phyloP scores from a whole-genome alignment of 35 echinoderm and acorn worm species.

The Chiridota heheva region DNA sequence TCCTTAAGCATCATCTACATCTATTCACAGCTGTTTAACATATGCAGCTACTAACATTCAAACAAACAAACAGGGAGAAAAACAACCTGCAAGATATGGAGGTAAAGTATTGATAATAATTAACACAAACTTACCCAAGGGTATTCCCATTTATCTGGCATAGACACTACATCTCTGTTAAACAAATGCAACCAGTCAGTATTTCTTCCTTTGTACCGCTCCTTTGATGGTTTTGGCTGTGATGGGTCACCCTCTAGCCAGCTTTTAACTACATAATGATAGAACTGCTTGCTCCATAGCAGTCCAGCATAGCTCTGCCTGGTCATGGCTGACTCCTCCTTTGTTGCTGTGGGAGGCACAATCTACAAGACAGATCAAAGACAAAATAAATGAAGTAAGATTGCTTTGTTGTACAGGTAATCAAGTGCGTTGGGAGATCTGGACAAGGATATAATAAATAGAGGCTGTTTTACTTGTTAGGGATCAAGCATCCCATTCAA shows the following conservation, averaged over 20 bases:
- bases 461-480: not conserved
- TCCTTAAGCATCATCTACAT: not conserved
- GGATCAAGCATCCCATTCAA: too few relatives aligned
- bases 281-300: conserved; percentile 99
- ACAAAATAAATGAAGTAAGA: not conserved
- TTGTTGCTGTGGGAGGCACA: conserved; percentile 40
- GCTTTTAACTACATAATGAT: conserved; percentile 95
- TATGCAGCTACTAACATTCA: too few relatives aligned
- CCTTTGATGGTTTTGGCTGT: conserved; percentile 71
- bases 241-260: conserved; percentile 81
- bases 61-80: too few relatives aligned
- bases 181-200: conserved; percentile 94
- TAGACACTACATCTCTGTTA: conserved; percentile 94
- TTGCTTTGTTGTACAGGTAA: not conserved
- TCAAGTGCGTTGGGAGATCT: not conserved
- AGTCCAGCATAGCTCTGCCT: conserved; percentile 91
- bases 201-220: conserved; percentile 60
- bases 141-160: conserved; percentile 99
- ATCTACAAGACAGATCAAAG: conserved; percentile 43
- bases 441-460: not conserved
- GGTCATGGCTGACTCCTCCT: conserved; percentile 54
- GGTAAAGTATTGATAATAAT: too few relatives aligned
- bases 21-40: too few relatives aligned
- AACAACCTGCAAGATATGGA: too few relatives aligned
- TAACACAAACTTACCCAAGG: conserved; percentile 86